Base-by-base conservation (phyloP, 2,113 vertebrate genomes). In the Pholis gunnellus region DNA sequence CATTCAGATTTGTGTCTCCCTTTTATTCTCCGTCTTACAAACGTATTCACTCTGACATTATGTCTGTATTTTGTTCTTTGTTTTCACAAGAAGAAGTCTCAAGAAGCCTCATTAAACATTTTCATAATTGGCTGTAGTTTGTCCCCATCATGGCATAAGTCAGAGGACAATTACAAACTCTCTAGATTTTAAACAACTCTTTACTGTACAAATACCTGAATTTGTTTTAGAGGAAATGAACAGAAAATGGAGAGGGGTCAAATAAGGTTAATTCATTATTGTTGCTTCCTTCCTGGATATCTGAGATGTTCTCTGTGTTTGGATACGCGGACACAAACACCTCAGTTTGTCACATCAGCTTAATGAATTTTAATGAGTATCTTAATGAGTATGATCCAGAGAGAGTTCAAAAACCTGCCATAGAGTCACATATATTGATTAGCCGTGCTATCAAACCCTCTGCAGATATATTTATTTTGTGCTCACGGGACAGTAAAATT, bases 391-490 rank as follows among this genome's bases (percentile, higher is more conserved):
- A 2, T 60, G 54, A 40, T 57, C 15, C 54, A 18, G 27, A 44
- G 59, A 72, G 56, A 72, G 75, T 72, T 79, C 57, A 68, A 61
- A 82, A 86, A 79, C 52, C 77, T 78, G 81, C 70, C 65, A 56
- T 38, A 0, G 2, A 57, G 6, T 82, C 74, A 13, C 77, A 68
- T 66, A 81, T 91, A 87, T 87, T 40, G 88, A 92, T 89, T 83
- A 85, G 9, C 56, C 25, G 66, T 13, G 61, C 79, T 72, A 87
- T 91, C 86, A 72, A 14, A 44, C 48, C 66, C 50, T 67, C 68
- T 72, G 78, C 88, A 89, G 87, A 88, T 88, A 74, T 77, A 87
- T 84, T 74, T 10, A 78, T 69, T 80, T 78, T 38, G 42, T 61
- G 52, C 81, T 82, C 78, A 38, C 60, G 1, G 76, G 56, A 86